Evolutionary conservation across 2,888 invertebrate genomes (phyloP).

Genomic region (Tinea pellionella): DNA sequence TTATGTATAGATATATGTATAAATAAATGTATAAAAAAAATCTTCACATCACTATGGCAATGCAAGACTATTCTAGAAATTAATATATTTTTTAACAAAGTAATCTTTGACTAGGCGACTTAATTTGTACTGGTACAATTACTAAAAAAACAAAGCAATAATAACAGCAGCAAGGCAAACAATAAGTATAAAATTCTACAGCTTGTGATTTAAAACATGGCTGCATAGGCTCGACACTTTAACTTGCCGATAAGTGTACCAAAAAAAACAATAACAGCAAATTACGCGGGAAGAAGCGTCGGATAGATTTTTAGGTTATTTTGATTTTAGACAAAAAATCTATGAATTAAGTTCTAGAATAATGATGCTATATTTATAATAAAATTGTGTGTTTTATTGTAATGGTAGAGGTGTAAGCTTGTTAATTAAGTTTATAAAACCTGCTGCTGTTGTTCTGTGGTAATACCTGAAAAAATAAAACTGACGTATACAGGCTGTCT

Average conservation of each 20-base stretch:
- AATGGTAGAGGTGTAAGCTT: not conserved
- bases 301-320: too few species aligned
- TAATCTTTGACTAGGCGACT: too few species aligned
- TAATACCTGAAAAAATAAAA: not conserved
- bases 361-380: not conserved
- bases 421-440: not conserved
- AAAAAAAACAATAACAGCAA: too few species aligned
- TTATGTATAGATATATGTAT: not conserved
- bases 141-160: not conserved
- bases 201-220: too few species aligned
- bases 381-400: not conserved
- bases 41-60: not conserved
- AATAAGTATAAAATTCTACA: not conserved
- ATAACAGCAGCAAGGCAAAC: not conserved
- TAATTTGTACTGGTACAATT: not conserved
- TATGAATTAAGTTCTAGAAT: not conserved
- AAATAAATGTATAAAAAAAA: not conserved
- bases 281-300: not conserved
- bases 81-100: too few species aligned
- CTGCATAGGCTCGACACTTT: too few species aligned
- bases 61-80: not conserved
- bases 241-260: not conserved
- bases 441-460: not conserved
- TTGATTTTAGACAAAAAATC: too few species aligned
- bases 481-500: too few species aligned